phyloP scores from a whole-genome alignment of 2,888 invertebrate genomes.

The Cryptocephalus moraei region DNA sequence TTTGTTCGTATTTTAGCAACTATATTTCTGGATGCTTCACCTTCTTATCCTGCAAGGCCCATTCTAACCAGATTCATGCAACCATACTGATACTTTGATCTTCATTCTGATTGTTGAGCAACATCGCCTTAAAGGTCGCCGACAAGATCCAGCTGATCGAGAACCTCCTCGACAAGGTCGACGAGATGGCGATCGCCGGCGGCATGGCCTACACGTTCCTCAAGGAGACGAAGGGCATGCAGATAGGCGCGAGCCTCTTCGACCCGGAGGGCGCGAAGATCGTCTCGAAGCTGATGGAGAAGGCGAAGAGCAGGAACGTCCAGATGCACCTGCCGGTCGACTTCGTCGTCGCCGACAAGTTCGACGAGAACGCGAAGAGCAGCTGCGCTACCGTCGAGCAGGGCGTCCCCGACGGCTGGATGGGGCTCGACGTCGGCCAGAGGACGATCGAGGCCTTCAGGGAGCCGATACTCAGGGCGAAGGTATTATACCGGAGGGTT shows the following conservation, averaged over 20 bases:
- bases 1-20: no score
- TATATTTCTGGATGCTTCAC: no score
- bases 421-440: conserved; percentile 93
- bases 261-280: conserved; percentile 96
- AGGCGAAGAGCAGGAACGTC: conserved; percentile 85
- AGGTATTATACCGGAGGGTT: conserved; percentile 39
- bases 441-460: conserved; percentile 71
- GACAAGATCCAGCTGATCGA: conserved; percentile 98
- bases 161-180: conserved; percentile 92
- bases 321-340: conserved; percentile 91
- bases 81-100: no score
- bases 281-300: conserved; percentile 76
- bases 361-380: conserved; percentile 81
- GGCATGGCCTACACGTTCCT: conserved; percentile 99
- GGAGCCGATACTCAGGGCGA: conserved; percentile 76
- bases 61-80: no score
- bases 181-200: conserved; percentile 99
- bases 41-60: no score
- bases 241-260: conserved; percentile 91
- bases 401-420: conserved; percentile 88
- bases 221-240: conserved; percentile 83
- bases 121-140: conserved; percentile 52
- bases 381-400: conserved; percentile 64
- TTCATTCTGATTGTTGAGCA: no score
- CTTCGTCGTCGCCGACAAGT: conserved; percentile 91